phyloP scores from a whole-genome alignment of 2,888 invertebrate genomes.

The Liopterus haemorrhoidalis region DNA sequence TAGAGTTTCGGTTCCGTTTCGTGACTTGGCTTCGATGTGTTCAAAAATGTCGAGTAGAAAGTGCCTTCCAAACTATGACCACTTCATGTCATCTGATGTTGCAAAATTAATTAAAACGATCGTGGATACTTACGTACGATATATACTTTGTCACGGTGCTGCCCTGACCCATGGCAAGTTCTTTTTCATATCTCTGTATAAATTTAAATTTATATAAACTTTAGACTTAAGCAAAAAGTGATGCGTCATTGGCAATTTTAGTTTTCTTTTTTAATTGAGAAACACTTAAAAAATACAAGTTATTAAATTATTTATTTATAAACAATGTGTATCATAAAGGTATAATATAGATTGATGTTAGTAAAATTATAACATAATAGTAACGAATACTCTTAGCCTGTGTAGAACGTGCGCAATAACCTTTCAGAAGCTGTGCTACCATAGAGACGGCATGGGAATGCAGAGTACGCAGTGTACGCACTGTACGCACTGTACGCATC shows the following conservation, averaged over 20 bases:
- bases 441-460: slow-evolving; percentile 32
- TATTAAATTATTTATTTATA: slow-evolving; percentile 12
- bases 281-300: too few species aligned
- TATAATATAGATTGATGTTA: slow-evolving; percentile 47
- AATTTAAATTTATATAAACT: slow-evolving; percentile 38
- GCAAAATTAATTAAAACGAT: slow-evolving; percentile 40
- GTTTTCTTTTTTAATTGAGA: too few species aligned
- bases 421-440: slow-evolving; percentile 45
- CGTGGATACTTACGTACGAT: slow-evolving; percentile 41
- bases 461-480: background rate
- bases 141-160: slow-evolving; percentile 56
- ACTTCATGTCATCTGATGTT: slow-evolving; percentile 46
- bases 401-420: slow-evolving; percentile 46
- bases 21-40: slow-evolving; percentile 67
- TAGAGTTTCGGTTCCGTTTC: too few species aligned
- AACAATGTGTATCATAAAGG: slow-evolving; percentile 22
- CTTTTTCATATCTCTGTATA: slow-evolving; percentile 47
- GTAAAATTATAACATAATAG: slow-evolving; percentile 37
- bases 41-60: slow-evolving; percentile 71
- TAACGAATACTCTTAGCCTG: slow-evolving; percentile 35
- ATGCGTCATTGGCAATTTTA: slow-evolving; percentile 31
- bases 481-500: too few species aligned
- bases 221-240: slow-evolving; percentile 29
- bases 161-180: slow-evolving; percentile 72
- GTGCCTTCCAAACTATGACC: slow-evolving; percentile 75